phyloP scores from a whole-genome alignment of 2,797 vertebrate species.

The Microtus californicus region DNA sequence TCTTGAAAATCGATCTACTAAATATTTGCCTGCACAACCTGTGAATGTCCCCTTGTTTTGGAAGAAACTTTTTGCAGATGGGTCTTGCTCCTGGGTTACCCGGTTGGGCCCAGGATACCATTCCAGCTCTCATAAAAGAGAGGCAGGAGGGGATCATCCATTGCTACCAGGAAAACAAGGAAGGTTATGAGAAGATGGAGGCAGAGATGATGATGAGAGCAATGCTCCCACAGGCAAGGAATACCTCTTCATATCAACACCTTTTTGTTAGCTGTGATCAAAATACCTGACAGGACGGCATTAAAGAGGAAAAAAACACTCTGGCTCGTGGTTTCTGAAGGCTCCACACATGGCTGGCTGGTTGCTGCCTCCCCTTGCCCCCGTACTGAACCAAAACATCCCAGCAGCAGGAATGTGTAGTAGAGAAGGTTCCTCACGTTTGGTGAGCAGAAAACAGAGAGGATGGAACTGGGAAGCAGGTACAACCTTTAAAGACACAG shows the following conservation, averaged over 20 bases:
- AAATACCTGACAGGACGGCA: neutral
- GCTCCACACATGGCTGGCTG: neutral
- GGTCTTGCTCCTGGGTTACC: neutral
- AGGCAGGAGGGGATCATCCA: neutral
- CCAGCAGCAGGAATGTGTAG: neutral
- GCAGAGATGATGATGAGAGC: neutral
- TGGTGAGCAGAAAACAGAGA: neutral
- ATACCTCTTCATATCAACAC: neutral
- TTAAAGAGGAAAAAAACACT: neutral
- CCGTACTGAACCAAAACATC: neutral
- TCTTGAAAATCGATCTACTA: neutral
- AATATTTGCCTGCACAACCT: neutral
- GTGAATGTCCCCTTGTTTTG: neutral
- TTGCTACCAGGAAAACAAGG: too few species aligned
- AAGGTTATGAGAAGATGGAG: neutral
- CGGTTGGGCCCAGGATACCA: neutral
- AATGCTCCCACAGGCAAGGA: neutral
- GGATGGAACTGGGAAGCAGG: neutral
- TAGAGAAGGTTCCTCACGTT: neutral
- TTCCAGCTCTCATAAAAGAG: neutral
- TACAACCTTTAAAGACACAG: neutral
- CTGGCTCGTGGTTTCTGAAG: neutral
- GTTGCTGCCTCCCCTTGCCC: accelerated
- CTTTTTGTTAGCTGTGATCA: neutral
- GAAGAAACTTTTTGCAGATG: neutral